A percentile compares a stretch with the other conserved stretches of the same genome.
Conservation (phyloP, 2,888 invertebrate species). For the Cheilosia pagana region DNA sequence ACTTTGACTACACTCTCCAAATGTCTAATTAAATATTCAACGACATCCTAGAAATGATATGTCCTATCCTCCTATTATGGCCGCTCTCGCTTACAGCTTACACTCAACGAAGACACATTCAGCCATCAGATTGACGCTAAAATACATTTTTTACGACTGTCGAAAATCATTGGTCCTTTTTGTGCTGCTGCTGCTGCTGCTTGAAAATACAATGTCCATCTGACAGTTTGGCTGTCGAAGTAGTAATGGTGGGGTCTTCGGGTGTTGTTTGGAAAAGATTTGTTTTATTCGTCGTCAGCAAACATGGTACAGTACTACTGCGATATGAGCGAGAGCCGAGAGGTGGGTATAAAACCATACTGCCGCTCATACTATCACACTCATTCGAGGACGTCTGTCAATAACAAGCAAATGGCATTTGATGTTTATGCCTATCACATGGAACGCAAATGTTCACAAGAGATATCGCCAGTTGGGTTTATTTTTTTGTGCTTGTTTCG, state of each 20-base stretch:
- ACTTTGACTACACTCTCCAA: slow-evolving; percentile 46
- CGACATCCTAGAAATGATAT: slow-evolving; percentile 41
- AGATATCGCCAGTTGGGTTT: slow-evolving; percentile 42
- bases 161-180: slow-evolving; percentile 33
- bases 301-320: slow-evolving; percentile 10
- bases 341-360: slow-evolving; percentile 2
- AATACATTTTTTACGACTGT: slow-evolving; percentile 61
- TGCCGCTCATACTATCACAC: slow-evolving; percentile 22
- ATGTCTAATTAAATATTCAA: slow-evolving; percentile 66
- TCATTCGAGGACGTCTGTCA: slow-evolving; percentile 54
- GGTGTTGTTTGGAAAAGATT: slow-evolving; percentile 29
- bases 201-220: slow-evolving; percentile 46
- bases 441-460: slow-evolving; percentile 62
- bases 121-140: slow-evolving; percentile 54
- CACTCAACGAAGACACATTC: slow-evolving; percentile 34
- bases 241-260: slow-evolving; percentile 14
- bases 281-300: slow-evolving; percentile 62
- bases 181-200: slow-evolving; percentile 35
- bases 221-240: slow-evolving; percentile 14
- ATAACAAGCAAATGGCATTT: slow-evolving; percentile 69
- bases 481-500: slow-evolving; percentile 33
- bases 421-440: slow-evolving; percentile 67
- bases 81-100: slow-evolving; percentile 41
- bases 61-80: slow-evolving; percentile 42
- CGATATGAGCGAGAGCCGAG: background rate